Evolutionary conservation across 2,797 vertebrate genomes (phyloP), one percentile per base, ranked within the genome.

Genomic region (Anolis apletophallus): DNA sequence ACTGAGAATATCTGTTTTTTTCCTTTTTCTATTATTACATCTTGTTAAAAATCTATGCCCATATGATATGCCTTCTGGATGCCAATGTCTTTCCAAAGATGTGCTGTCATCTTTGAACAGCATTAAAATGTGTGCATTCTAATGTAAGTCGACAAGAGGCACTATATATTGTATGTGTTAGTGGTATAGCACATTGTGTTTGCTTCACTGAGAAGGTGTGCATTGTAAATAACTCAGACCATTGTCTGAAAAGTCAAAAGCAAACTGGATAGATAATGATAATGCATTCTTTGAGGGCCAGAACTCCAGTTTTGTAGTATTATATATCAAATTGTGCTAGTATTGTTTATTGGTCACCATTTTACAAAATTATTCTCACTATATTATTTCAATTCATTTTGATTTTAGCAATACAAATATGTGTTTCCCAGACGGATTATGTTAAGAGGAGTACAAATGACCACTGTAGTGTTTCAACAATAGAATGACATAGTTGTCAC

Each of bases 71-170:
- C 97, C 97, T 98, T 97, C 97, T 96, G 97, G 96, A 97, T 97
- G 96, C 96, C 97, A 97, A 91, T 94, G 96, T 96, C 96, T 97
- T 97, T 98, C 97, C 96, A 96, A 96, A 98, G 97, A 98, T 97
- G 96, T 87, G 96, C 97, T 97, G 97, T 98, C 97, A 97, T 96
- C 96, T 97, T 93, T 96, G 96, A 97, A 97, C 96, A 96, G 94
- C 93, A 93, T 95, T 97, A 95, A 97, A 96, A 93, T 96, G 96
- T 96, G 96, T 95, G 95, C 92, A 93, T 96, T 95, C 96, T 98
- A 97, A 99, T 97, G 95, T 87, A 95, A 97, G 96, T 95, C 97
- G 97, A 98, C 97, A 97, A 94, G 96, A 97, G 97, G 97, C 76
- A 94, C 97, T 96, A 96, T 97, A 96, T 97, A 97, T 94, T 94